Evolutionary conservation across 1,140 invertebrate genomes (phyloP).

Genomic region (Temnothorax longispinosus): DNA sequence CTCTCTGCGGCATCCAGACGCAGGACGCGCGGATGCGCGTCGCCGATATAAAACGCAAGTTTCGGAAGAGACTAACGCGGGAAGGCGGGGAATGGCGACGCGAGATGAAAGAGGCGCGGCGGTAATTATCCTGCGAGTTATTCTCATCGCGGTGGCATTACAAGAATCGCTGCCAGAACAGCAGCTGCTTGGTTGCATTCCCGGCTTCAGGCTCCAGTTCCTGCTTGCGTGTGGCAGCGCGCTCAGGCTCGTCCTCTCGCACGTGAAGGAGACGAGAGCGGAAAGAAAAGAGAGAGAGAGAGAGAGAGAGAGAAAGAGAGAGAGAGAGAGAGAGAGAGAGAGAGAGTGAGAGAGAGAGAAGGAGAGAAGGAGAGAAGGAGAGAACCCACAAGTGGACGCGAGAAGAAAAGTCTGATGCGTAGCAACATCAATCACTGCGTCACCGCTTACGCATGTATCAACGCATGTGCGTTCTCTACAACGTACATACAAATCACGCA

Average conservation of each 20-base stretch:
- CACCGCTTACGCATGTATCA: constrained; percentile 64
- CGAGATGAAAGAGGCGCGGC: constrained; percentile 57
- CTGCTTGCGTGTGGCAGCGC: constrained; percentile 30
- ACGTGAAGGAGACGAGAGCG: background rate
- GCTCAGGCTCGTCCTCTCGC: constrained; percentile 16
- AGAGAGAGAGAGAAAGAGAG: background rate
- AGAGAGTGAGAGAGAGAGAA: background rate
- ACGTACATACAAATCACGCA: background rate
- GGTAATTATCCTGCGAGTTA: constrained; percentile 75
- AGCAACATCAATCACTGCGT: constrained; percentile 71
- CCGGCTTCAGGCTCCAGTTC: constrained; percentile 13
- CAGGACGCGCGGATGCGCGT: background rate
- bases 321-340: background rate
- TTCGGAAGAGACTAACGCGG: constrained; percentile 1
- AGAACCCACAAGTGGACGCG: constrained; percentile 18
- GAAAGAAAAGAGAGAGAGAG: background rate
- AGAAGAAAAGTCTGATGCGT: constrained; percentile 51
- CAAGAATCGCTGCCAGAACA: constrained; percentile 71
- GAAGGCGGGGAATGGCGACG: constrained; percentile 22
- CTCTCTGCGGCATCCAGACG: constrained; percentile 17
- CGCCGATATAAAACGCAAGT: constrained; percentile 52
- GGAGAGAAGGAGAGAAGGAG: background rate
- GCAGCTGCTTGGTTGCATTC: constrained; percentile 73
- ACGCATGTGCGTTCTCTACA: background rate
- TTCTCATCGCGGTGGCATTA: constrained; percentile 71